Conservation (phyloP, 1,140 invertebrate species). For the Wasmannia auropunctata region DNA sequence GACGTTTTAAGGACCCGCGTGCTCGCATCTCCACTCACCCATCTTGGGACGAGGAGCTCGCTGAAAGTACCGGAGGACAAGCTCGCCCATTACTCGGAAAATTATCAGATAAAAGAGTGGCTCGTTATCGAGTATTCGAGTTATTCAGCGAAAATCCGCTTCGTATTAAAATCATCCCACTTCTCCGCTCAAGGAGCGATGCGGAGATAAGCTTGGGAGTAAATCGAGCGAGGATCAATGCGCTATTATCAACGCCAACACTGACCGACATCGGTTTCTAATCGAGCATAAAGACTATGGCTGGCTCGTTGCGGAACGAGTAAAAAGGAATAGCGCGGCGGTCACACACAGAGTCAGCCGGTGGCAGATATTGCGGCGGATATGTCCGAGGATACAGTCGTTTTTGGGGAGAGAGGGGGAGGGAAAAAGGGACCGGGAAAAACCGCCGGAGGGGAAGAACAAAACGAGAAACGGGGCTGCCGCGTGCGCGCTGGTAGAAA, state of each 20-base stretch:
- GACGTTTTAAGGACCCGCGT: conserved; percentile 51
- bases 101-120: conserved; percentile 12
- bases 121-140: conserved; percentile 1
- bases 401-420: conserved; percentile 11
- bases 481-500: conserved; percentile 62
- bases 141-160: conserved; percentile 1
- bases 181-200: neutral
- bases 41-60: conserved; percentile 9
- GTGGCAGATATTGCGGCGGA: conserved; percentile 58
- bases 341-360: conserved; percentile 13
- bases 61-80: conserved; percentile 17
- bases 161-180: conserved; percentile 26
- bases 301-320: conserved; percentile 44
- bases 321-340: conserved; percentile 47
- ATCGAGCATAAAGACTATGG: conserved; percentile 65
- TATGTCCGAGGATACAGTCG: conserved; percentile 28
- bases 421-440: too few relatives aligned
- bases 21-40: conserved; percentile 11
- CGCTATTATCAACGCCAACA: conserved; percentile 55
- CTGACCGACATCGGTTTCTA: conserved; percentile 60
- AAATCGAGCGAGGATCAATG: conserved; percentile 51
- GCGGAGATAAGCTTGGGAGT: conserved; percentile 30
- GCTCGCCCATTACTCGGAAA: conserved; percentile 5
- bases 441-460: conserved; percentile 1
- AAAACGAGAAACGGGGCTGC: conserved; percentile 65